A percentile compares a stretch with the other conserved stretches of the same genome.
phyloP scores from a whole-genome alignment of 2,888 invertebrate species.

The Panorpa germanica region DNA sequence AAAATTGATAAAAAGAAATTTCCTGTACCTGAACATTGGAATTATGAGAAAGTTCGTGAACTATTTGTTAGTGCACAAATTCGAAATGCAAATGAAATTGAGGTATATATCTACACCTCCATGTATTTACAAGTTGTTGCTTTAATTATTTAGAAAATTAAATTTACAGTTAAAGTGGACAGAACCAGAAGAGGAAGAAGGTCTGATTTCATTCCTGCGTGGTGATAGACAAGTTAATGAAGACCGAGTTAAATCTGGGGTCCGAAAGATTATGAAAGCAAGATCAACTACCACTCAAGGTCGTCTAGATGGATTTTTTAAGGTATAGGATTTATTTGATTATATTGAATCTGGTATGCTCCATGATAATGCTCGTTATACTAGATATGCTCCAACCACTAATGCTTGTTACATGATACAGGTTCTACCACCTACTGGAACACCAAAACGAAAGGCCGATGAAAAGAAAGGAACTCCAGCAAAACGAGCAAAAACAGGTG shows the following conservation, averaged over 20 bases:
- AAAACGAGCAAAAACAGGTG: slow-evolving; percentile 41
- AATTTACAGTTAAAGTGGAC: slow-evolving; percentile 68
- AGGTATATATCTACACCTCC: slow-evolving; percentile 34
- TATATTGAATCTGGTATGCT: too few species aligned
- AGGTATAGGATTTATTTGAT: too few species aligned
- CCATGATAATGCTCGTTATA: too few species aligned
- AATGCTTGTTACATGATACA: too few species aligned
- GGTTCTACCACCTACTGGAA: slow-evolving; percentile 32
- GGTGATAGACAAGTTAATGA: slow-evolving; percentile 86
- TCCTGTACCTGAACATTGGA: slow-evolving; percentile 76
- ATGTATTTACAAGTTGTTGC: too few species aligned
- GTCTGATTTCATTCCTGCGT: slow-evolving; percentile 77
- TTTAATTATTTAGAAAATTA: too few species aligned
- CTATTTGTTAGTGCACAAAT: slow-evolving; percentile 80
- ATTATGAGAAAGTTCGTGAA: slow-evolving; percentile 67
- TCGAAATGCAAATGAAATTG: slow-evolving; percentile 47
- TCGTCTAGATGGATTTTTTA: slow-evolving; percentile 88
- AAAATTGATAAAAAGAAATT: slow-evolving; percentile 60
- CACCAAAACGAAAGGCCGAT: slow-evolving; percentile 51
- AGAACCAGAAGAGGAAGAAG: slow-evolving; percentile 93
- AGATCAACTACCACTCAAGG: slow-evolving; percentile 75
- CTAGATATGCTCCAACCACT: too few species aligned
- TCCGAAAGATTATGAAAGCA: slow-evolving; percentile 78
- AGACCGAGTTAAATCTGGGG: slow-evolving; percentile 78
- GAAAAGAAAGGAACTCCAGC: slow-evolving; percentile 43